Conservation (phyloP, 2,888 invertebrate species). For the Esperia sulphurella region DNA sequence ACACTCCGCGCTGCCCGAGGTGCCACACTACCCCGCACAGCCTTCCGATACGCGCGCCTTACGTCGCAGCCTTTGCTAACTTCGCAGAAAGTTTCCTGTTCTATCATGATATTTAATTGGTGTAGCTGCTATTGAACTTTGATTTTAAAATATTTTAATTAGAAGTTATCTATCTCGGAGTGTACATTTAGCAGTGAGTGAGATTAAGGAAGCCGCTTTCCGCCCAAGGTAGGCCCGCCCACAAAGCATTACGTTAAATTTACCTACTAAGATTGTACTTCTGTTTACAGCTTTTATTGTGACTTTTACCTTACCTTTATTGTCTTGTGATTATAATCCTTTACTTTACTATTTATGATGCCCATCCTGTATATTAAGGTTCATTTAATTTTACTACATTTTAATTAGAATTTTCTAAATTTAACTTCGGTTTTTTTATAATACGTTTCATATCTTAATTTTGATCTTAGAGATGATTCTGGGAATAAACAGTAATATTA, state of each 20-base stretch:
- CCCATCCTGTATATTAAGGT: no score
- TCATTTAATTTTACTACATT: no score
- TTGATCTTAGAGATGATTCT: no score
- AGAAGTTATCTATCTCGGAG: conserved; percentile 19
- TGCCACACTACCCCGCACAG: conserved; percentile 21
- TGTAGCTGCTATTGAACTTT: not conserved
- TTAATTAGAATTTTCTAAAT: no score
- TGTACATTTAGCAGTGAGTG: conserved; percentile 52
- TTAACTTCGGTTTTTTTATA: no score
- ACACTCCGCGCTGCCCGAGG: conserved; percentile 36
- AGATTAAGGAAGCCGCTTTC: conserved; percentile 37
- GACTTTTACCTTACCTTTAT: no score
- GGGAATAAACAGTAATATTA: no score
- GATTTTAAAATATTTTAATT: not conserved
- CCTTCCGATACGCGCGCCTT: conserved; percentile 40
- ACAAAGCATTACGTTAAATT: not conserved
- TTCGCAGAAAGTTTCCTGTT: not conserved
- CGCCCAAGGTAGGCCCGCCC: conserved; percentile 46
- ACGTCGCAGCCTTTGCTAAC: not conserved
- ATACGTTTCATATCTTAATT: no score
- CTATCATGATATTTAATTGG: not conserved
- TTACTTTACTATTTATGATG: no score
- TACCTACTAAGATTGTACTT: not conserved
- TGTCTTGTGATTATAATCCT: no score
- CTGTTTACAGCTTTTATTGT: not conserved